Base-by-base conservation (phyloP, 1,140 invertebrate species). In the Macrostomum lignano region DNA sequence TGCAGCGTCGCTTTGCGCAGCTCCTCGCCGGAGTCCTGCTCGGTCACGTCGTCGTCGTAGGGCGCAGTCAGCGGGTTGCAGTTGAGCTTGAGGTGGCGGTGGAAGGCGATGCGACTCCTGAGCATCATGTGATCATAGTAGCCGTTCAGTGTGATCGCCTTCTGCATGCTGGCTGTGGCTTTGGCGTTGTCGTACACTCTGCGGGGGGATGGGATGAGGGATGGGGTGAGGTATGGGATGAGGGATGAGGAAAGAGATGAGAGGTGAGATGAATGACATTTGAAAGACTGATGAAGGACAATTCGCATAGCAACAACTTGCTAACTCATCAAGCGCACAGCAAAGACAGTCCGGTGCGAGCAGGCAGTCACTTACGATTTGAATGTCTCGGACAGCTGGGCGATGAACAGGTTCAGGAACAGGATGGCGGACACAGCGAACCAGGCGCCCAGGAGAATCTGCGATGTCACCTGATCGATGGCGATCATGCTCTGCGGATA, bases 141-240 rank as follows among this genome's bases (percentile, higher is more conserved):
- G 17, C 49, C 46, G 25, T 39, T 46, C 5, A 51, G 31, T 11
- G 42, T 45, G 11, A 51, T 48, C 13, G 49, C 47, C 38, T 45
- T 48, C 42, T 55, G 52, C 52, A 55, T 55, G 1, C 51, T 39
- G 6, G 52, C 42, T 40, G 50, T 55, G n/a, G 50, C 48, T 20
- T 47, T 42, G 2, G 52, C 52, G 42, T 55, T 55, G 38, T 55
- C 52, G 41, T 55, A 48, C 3, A 51, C 46, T 41, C 48, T 50
- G 40, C n/a, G 28, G 25, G 37, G 21, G n/a, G n/a, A n/a, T n/a
- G n/a, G n/a, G n/a, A n/a, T n/a, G n/a, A n/a, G n/a, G n/a, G n/a
- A n/a, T n/a, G n/a, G n/a, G n/a, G n/a, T n/a, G n/a, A n/a, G n/a
- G n/a, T n/a, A n/a, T n/a, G n/a, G n/a, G n/a, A n/a, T n/a, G n/a